These are phyloP conservation scores for Harpegnathos saltator DNA, from an alignment of 1,140 invertebrate genomes.

Conservation along the genomic window DNA sequence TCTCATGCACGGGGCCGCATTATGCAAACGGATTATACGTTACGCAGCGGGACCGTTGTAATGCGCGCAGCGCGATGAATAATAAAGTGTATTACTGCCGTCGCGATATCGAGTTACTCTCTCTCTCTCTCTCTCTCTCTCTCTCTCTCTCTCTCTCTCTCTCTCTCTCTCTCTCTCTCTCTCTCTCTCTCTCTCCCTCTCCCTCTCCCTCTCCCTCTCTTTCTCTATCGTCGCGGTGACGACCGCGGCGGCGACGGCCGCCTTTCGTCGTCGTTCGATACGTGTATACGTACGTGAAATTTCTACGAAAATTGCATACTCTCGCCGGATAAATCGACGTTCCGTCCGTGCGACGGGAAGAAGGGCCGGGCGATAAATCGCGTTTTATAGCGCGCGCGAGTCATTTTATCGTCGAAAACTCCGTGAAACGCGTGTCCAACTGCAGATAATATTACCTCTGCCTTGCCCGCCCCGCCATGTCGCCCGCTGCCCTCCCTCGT, in stretches of 20 bases:
- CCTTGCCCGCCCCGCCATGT: neutral
- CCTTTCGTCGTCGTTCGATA: neutral
- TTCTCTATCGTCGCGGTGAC: too few species aligned
- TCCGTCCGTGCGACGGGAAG: slow-evolving; percentile 6
- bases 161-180: too few species aligned
- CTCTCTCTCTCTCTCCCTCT: too few species aligned
- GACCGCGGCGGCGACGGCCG: neutral
- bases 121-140: too few species aligned
- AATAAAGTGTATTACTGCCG: slow-evolving; percentile 63
- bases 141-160: too few species aligned
- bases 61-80: slow-evolving; percentile 55
- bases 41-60: slow-evolving; percentile 42
- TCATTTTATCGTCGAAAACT: slow-evolving; percentile 54
- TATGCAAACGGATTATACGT: slow-evolving; percentile 62
- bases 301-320: slow-evolving; percentile 30
- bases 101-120: slow-evolving; percentile 38
- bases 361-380: slow-evolving; percentile 32
- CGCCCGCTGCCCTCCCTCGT: too few species aligned
- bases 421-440: slow-evolving; percentile 30
- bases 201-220: too few species aligned
- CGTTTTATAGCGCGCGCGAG: slow-evolving; percentile 39
- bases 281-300: slow-evolving; percentile 12
- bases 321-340: slow-evolving; percentile 36
- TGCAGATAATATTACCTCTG: slow-evolving; percentile 34
- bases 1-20: slow-evolving; percentile 46